phyloP scores from a whole-genome alignment of 2,888 invertebrate genomes.

The Tenthredo notha region DNA sequence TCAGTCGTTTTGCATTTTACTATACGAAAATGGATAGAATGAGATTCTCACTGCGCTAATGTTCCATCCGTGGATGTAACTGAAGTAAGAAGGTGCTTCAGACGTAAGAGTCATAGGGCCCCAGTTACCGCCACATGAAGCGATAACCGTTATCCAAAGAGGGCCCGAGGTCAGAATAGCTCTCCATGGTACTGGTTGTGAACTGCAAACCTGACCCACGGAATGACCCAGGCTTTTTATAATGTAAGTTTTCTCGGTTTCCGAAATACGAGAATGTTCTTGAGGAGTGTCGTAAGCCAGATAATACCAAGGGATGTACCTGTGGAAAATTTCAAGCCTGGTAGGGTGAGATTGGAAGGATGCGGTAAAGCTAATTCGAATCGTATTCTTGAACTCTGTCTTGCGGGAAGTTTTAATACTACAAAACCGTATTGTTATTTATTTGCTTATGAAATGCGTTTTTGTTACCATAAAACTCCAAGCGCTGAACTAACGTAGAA shows the following conservation, averaged over 20 bases:
- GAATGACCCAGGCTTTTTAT: constrained; percentile 79
- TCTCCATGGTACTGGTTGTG: constrained; percentile 82
- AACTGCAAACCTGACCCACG: constrained; percentile 55
- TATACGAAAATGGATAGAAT: neutral
- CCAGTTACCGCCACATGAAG: constrained; percentile 86
- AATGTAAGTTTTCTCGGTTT: constrained; percentile 82
- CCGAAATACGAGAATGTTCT: constrained; percentile 84
- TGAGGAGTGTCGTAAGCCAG: constrained; percentile 84
- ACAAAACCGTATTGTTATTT: neutral
- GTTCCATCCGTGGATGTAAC: constrained; percentile 85
- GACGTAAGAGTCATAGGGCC: constrained; percentile 87
- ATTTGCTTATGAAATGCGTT: neutral
- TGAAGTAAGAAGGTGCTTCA: constrained; percentile 86
- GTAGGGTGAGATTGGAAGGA: neutral
- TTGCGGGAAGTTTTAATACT: neutral
- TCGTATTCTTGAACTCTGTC: neutral
- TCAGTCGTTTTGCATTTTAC: neutral
- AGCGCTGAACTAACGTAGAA: constrained; percentile 85
- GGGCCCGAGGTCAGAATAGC: constrained; percentile 82
- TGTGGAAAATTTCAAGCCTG: neutral
- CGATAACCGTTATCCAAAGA: constrained; percentile 82
- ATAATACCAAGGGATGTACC: constrained; percentile 81
- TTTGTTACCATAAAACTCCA: constrained; percentile 83
- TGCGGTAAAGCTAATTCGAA: neutral
- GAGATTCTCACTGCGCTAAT: constrained; percentile 81